Percentiles rank a stretch among this genome's conserved stretches.
phyloP scores from a whole-genome alignment of 92 coral and sea anemone species.

The Palythoa heliodiscus region DNA sequence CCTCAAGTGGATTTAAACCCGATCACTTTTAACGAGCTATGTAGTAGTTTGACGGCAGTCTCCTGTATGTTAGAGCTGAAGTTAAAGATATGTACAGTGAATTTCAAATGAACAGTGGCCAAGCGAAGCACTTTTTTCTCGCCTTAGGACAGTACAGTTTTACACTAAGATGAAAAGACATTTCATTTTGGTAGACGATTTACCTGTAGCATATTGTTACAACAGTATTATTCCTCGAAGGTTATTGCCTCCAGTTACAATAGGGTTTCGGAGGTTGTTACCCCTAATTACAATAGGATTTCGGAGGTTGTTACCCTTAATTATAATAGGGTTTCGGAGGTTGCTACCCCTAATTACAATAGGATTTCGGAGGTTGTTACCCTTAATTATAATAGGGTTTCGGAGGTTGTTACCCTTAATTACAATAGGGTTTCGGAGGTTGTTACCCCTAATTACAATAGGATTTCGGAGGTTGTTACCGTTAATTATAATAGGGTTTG shows the following conservation, averaged over 20 bases:
- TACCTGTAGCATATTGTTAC: constrained; percentile 16
- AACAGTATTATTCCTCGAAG: not conserved
- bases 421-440: not conserved
- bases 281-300: too few relatives aligned
- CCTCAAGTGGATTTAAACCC: too few relatives aligned
- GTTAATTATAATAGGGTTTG: too few relatives aligned
- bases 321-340: too few relatives aligned
- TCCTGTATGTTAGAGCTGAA: too few relatives aligned
- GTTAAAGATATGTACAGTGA: too few relatives aligned
- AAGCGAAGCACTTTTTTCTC: not conserved
- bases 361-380: not conserved
- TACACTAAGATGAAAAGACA: not conserved
- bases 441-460: not conserved
- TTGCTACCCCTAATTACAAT: not conserved
- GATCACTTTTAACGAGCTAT: too few relatives aligned
- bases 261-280: not conserved
- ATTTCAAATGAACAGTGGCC: not conserved
- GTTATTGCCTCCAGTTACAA: not conserved
- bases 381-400: not conserved
- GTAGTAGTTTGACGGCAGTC: too few relatives aligned
- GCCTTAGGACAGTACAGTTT: not conserved
- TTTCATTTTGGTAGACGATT: constrained; percentile 3
- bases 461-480: not conserved
- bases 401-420: not conserved
- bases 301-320: too few relatives aligned